These are phyloP conservation scores for Lytechinus pictus DNA, from an alignment of 35 echinoderm and acorn worm genomes.

Conservation along the genomic window DNA sequence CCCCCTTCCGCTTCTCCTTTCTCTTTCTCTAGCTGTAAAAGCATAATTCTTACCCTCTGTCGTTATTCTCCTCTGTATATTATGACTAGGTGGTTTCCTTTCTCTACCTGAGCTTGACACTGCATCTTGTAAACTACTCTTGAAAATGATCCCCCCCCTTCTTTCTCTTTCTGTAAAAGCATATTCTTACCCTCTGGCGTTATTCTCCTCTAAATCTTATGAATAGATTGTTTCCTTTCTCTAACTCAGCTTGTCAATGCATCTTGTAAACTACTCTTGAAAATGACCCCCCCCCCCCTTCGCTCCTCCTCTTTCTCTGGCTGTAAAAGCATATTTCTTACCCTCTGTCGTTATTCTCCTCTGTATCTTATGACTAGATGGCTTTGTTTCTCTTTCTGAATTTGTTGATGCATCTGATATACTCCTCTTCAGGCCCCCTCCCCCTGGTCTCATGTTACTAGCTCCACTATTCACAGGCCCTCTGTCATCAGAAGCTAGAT, in stretches of 20 bases:
- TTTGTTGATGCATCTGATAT: constrained; percentile 59
- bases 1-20: neutral
- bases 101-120: constrained; percentile 43
- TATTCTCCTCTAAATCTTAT: constrained; percentile 68
- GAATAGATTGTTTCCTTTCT: neutral
- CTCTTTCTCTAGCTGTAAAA: neutral
- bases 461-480: constrained; percentile 15
- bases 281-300: neutral
- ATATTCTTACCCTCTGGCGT: constrained; percentile 67
- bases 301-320: too few relatives aligned
- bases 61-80: constrained; percentile 66
- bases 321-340: neutral
- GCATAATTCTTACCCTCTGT: constrained; percentile 66
- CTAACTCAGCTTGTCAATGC: constrained; percentile 52
- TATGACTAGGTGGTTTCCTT: constrained; percentile 13
- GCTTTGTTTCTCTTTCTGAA: constrained; percentile 35
- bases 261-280: constrained; percentile 68
- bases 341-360: constrained; percentile 78
- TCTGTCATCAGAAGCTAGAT: constrained; percentile 35
- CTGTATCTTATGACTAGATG: constrained; percentile 51
- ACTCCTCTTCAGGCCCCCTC: constrained; percentile 66
- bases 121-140: constrained; percentile 68
- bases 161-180: neutral
- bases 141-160: constrained; percentile 25
- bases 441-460: neutral